Percentiles rank a stretch among this genome's conserved stretches.
Conservation (phyloP, 2,888 invertebrate genomes). For the Anaspis maculata region DNA sequence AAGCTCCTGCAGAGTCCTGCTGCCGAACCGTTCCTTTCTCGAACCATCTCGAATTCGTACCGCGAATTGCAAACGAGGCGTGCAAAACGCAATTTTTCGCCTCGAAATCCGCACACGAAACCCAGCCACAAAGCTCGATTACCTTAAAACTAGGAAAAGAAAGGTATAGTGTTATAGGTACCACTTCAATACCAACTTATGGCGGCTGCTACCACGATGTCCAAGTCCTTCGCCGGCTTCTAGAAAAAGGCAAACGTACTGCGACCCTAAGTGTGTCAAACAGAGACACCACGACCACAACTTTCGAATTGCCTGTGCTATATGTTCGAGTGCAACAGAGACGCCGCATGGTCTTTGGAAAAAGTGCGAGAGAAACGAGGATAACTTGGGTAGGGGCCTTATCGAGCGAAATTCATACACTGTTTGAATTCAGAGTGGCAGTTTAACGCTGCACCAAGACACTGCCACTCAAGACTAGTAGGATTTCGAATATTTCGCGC, state of each 20-base stretch:
- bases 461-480: too few relatives aligned
- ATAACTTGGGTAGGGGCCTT: conserved; percentile 23
- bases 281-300: conserved; percentile 13
- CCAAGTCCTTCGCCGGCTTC: conserved; percentile 22
- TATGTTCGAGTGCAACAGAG: conserved; percentile 12
- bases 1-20: too few relatives aligned
- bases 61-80: too few relatives aligned
- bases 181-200: too few relatives aligned
- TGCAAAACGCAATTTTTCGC: too few relatives aligned
- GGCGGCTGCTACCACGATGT: too few relatives aligned
- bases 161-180: conserved; percentile 18
- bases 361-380: conserved; percentile 6
- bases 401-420: conserved; percentile 26
- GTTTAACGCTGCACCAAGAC: conserved; percentile 17
- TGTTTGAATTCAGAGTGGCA: conserved; percentile 22
- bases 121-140: too few relatives aligned
- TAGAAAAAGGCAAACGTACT: conserved; percentile 12
- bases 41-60: too few relatives aligned
- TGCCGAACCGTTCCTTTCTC: too few relatives aligned
- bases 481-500: too few relatives aligned
- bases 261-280: conserved; percentile 11
- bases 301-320: conserved; percentile 19
- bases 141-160: conserved; percentile 27
- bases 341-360: conserved; percentile 1
- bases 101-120: too few relatives aligned